These are phyloP conservation scores for Corella eumyota DNA, from an alignment of 23 tunicate genomes.

Conservation along the genomic window DNA sequence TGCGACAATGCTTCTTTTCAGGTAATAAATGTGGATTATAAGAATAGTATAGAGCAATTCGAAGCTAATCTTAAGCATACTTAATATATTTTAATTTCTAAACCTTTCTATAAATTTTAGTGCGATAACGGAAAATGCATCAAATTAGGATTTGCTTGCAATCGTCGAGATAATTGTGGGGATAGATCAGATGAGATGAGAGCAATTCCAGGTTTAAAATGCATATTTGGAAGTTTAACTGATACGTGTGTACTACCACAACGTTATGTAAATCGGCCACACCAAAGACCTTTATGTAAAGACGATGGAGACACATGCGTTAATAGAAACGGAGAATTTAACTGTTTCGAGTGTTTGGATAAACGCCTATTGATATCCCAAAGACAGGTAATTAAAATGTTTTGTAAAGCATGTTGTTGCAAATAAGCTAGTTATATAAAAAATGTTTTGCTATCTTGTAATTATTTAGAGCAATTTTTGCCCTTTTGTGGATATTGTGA, in stretches of 20 bases:
- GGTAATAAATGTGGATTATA: background rate
- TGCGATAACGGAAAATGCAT: constrained; percentile 58
- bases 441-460: too few species aligned
- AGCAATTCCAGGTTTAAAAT: constrained; percentile 23
- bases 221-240: constrained; percentile 17
- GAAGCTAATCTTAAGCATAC: too few species aligned
- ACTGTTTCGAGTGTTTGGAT: constrained; percentile 32
- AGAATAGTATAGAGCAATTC: too few species aligned
- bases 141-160: constrained; percentile 3
- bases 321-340: constrained; percentile 4
- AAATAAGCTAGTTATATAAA: too few species aligned
- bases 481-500: too few species aligned
- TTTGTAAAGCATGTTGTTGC: too few species aligned
- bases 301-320: constrained; percentile 22
- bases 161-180: constrained; percentile 47
- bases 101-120: too few species aligned
- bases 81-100: too few species aligned
- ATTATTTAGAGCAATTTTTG: too few species aligned
- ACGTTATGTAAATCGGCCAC: constrained; percentile 8
- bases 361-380: constrained; percentile 5
- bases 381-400: constrained; percentile 6
- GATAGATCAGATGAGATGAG: constrained; percentile 40
- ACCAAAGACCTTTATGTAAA: constrained; percentile 10
- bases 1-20: constrained; percentile 5
- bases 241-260: constrained; percentile 61